Percentiles rank a stretch among this genome's conserved stretches.
These are phyloP conservation scores for Leptothorax acervorum DNA, from an alignment of 2,888 invertebrate species.

Conservation along the genomic window DNA sequence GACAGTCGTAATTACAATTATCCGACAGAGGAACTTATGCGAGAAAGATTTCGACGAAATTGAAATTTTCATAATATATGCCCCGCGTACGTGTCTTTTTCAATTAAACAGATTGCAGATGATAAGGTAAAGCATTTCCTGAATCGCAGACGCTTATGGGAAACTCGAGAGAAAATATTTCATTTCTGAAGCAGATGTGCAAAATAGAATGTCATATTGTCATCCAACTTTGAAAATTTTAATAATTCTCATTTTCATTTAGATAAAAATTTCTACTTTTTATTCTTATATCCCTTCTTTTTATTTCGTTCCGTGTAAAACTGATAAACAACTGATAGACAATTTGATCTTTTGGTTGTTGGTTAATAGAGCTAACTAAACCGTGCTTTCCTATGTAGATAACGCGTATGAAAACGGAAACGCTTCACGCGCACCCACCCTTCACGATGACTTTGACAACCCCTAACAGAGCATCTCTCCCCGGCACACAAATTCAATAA, in stretches of 20 bases:
- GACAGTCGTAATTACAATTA: slow-evolving; percentile 51
- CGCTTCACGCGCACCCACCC: slow-evolving; percentile 70
- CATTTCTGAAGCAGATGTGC: not conserved
- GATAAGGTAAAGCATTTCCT: not conserved
- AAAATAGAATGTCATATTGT: slow-evolving; percentile 7
- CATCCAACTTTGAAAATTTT: not conserved
- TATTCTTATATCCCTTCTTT: not conserved
- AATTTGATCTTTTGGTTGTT: slow-evolving; percentile 34
- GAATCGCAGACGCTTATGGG: too few relatives aligned
- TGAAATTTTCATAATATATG: slow-evolving; percentile 48
- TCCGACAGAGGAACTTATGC: slow-evolving; percentile 11
- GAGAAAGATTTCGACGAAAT: slow-evolving; percentile 45
- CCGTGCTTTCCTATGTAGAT: slow-evolving; percentile 41
- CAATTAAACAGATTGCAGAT: slow-evolving; percentile 18
- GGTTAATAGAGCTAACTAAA: slow-evolving; percentile 47
- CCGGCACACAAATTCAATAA: slow-evolving; percentile 83
- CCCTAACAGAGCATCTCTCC: slow-evolving; percentile 70
- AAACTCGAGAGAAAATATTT: not conserved
- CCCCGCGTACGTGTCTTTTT: not conserved
- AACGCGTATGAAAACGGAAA: slow-evolving; percentile 66
- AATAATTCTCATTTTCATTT: slow-evolving; percentile 5
- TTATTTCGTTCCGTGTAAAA: not conserved
- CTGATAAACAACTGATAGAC: slow-evolving; percentile 22
- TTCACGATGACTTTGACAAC: slow-evolving; percentile 75
- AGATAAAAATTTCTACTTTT: not conserved